Evolutionary conservation across 2,888 invertebrate species (phyloP).

Genomic region (Nasonia oneida): DNA sequence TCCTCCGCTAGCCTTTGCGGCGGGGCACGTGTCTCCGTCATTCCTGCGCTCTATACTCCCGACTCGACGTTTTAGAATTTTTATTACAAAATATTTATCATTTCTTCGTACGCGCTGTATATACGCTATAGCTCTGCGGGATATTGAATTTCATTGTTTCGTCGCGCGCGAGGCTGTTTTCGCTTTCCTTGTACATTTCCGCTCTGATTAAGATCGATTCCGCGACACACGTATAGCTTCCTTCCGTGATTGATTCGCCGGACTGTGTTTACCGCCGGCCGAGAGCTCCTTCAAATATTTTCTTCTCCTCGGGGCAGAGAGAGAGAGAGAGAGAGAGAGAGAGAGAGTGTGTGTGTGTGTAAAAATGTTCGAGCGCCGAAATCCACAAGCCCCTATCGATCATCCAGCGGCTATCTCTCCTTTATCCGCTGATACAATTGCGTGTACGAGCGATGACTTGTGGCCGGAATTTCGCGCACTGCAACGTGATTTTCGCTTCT

Average conservation of each 20-base stretch:
- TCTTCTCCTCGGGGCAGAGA: too few relatives aligned
- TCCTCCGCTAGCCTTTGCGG: background rate
- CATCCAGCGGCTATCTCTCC: background rate
- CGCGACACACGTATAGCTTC: too few relatives aligned
- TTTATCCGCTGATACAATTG: slow-evolving; percentile 4
- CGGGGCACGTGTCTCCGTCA: slow-evolving; percentile 48
- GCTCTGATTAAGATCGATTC: background rate
- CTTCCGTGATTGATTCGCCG: too few relatives aligned
- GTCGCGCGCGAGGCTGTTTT: background rate
- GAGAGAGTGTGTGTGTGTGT: too few relatives aligned
- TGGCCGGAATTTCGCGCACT: slow-evolving; percentile 5
- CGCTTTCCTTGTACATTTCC: background rate
- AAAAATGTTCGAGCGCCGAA: background rate
- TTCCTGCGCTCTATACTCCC: slow-evolving; percentile 27
- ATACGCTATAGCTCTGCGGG: background rate
- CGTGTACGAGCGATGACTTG: background rate
- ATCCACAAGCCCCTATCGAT: background rate
- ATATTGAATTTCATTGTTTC: slow-evolving; percentile 47
- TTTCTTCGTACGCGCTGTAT: background rate
- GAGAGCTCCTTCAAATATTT: too few relatives aligned
- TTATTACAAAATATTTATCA: slow-evolving; percentile 51
- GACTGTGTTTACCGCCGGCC: too few relatives aligned
- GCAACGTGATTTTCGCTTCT: background rate
- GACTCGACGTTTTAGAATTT: slow-evolving; percentile 30
- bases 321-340: too few relatives aligned